Evolutionary conservation across 2,797 vertebrate species (phyloP).

Genomic region (Myripristis murdjan): DNA sequence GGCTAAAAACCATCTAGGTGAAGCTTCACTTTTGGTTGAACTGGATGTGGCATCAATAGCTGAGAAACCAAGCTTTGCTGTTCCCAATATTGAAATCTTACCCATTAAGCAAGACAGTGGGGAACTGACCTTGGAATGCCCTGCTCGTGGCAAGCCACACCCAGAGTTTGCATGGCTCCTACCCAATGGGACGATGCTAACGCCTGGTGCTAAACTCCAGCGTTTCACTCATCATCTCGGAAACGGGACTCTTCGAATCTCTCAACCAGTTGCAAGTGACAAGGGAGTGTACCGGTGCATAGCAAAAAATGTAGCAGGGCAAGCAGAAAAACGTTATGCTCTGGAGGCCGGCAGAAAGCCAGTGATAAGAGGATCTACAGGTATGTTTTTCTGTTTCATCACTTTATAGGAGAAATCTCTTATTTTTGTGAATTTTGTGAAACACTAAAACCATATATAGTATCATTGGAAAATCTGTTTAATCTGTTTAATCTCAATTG

Average conservation of each 20-base stretch:
- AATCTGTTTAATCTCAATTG: no score
- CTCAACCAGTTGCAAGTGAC: constrained; percentile 70
- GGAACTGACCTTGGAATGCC: constrained; percentile 78
- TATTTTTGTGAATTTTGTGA: no score
- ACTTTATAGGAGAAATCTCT: no score
- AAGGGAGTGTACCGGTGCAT: constrained; percentile 87
- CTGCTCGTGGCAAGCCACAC: constrained; percentile 84
- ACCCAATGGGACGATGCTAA: constrained; percentile 83
- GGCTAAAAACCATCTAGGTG: constrained; percentile 83
- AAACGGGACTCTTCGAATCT: constrained; percentile 84
- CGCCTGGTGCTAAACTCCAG: constrained; percentile 78
- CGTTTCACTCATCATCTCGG: constrained; percentile 80
- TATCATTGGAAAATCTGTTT: no score
- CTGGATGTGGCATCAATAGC: constrained; percentile 85
- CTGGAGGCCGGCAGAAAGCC: constrained; percentile 85
- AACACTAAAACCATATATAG: no score
- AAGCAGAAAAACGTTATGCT: constrained; percentile 86
- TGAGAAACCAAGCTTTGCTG: constrained; percentile 87
- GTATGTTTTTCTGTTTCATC: constrained; percentile 45
- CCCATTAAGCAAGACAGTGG: constrained; percentile 80
- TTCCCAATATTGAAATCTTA: constrained; percentile 86
- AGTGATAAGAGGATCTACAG: constrained; percentile 80
- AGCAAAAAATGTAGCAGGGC: constrained; percentile 87
- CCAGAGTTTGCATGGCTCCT: constrained; percentile 86
- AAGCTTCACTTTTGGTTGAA: constrained; percentile 81